Base-by-base conservation (phyloP, 2,797 vertebrate species). In the Petrocephalus schoutedeni region DNA sequence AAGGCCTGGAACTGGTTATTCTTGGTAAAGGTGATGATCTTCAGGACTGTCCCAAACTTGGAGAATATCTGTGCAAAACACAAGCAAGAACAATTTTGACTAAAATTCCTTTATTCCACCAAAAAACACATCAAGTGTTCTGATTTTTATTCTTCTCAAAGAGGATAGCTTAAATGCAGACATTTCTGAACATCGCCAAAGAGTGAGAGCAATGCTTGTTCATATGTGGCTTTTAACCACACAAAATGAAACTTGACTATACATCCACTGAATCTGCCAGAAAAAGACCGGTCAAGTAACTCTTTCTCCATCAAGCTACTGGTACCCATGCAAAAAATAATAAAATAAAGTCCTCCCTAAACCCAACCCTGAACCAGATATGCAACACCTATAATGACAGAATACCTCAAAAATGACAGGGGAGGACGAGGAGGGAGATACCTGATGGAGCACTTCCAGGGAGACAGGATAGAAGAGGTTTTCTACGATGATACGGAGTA, bases 11-110 rank as follows among this genome's bases (percentile, higher is more conserved):
- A 97, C 0, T 95, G 94, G 93, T 95, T 95, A 91, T 96, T 96
- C 93, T 94, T 97, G 90, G 91, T 96, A 92, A 97, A 97, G 10
- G 91, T 97, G 88, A 97, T 92, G 92, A 97, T 97, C 94, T 95
- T 97, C 93, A 97, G 91, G 57, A 97, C 95, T 1, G 92, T 92
- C 89, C 97, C 97, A 95, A 94, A 97, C 91, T 94, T 96, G 86
- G 95, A 97, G 92, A 97, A 97, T 92, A 97, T 93, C 97, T 97
- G 90, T 36, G 53, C 74, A 88, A 80, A 84, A 74, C 58, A 87
- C 4, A 82, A 8, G 71, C 19, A 49, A n/a, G 71, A 45, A 16
- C 36, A 8, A n/a, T 77, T 77, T 77, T 36, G 0, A 77, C 54
- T 53, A 84, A 28, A n/a, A 53, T 19, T 16, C 61, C 64, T 87